A percentile compares a stretch with the other conserved stretches of the same genome.
Conservation (phyloP, 2,888 invertebrate genomes). For the Andrena praecox region DNA sequence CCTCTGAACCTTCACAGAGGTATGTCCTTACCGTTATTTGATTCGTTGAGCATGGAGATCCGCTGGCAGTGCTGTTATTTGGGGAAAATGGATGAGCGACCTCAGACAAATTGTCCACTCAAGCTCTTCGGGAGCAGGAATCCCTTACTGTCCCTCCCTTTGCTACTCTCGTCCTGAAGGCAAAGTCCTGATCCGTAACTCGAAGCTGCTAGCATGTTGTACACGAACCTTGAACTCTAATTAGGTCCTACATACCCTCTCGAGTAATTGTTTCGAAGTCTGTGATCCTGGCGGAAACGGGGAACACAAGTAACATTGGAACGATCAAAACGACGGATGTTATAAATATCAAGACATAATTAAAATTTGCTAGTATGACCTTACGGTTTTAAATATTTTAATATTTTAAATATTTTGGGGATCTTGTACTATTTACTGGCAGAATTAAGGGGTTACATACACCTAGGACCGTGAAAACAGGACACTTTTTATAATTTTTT, state of each 20-base stretch:
- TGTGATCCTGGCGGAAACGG: constrained; percentile 6
- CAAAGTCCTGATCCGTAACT: constrained; percentile 61
- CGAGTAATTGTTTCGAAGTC: constrained; percentile 29
- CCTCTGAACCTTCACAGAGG: not conserved
- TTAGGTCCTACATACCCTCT: constrained; percentile 39
- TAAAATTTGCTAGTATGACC: not conserved
- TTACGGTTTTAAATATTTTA: too few relatives aligned
- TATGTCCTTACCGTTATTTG: constrained; percentile 36
- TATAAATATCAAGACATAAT: not conserved
- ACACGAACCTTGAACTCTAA: constrained; percentile 43
- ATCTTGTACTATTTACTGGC: not conserved
- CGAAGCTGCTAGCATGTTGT: constrained; percentile 10
- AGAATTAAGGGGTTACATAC: too few relatives aligned
- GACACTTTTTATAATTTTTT: too few relatives aligned
- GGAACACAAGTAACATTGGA: constrained; percentile 16
- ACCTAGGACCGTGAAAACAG: too few relatives aligned
- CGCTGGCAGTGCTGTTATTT: constrained; percentile 45
- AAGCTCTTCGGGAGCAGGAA: constrained; percentile 56
- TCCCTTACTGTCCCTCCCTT: constrained; percentile 60
- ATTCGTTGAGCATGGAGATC: constrained; percentile 44
- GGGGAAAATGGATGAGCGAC: constrained; percentile 45
- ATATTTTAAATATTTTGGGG: not conserved
- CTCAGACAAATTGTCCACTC: constrained; percentile 70
- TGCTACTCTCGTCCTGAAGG: constrained; percentile 21
- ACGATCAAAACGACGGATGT: not conserved